Percentiles rank a stretch among this genome's conserved stretches.
Conservation (phyloP, 2,113 vertebrate species). For the Hydropotes inermis region DNA sequence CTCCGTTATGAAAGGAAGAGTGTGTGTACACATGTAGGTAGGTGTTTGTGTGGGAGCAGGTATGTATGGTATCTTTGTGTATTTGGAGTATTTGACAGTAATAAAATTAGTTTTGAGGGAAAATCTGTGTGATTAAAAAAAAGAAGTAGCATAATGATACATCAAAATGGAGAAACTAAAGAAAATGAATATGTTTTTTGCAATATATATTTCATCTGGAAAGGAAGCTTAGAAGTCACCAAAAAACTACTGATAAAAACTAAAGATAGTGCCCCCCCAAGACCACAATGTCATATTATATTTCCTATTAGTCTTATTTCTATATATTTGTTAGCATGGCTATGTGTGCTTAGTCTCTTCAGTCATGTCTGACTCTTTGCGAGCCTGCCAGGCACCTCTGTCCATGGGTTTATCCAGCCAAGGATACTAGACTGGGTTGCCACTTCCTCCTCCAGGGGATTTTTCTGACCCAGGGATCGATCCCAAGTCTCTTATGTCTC, state of each 20-base stretch:
- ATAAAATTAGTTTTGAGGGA: neutral
- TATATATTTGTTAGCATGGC: neutral
- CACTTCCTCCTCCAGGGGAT: neutral
- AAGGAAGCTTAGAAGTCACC: neutral
- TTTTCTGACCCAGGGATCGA: rapidly evolving
- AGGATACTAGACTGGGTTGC: neutral
- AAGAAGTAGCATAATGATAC: neutral
- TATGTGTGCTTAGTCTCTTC: neutral
- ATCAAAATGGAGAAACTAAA: neutral
- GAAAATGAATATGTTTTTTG: neutral
- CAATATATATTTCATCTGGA: neutral
- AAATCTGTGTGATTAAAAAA: neutral
- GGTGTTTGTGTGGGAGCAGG: neutral
- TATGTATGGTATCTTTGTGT: neutral
- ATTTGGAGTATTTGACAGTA: neutral
- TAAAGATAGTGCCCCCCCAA: neutral
- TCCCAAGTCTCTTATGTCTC: neutral
- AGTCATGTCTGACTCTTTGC: neutral
- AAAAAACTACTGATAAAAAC: neutral
- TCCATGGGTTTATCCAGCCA: neutral
- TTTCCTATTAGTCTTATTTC: neutral
- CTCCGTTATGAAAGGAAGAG: neutral
- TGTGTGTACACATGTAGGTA: neutral
- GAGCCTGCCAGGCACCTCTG: neutral
- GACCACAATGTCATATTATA: neutral